phyloP scores from a whole-genome alignment of 35 echinoderm and acorn worm species.

The Lytechinus variegatus region DNA sequence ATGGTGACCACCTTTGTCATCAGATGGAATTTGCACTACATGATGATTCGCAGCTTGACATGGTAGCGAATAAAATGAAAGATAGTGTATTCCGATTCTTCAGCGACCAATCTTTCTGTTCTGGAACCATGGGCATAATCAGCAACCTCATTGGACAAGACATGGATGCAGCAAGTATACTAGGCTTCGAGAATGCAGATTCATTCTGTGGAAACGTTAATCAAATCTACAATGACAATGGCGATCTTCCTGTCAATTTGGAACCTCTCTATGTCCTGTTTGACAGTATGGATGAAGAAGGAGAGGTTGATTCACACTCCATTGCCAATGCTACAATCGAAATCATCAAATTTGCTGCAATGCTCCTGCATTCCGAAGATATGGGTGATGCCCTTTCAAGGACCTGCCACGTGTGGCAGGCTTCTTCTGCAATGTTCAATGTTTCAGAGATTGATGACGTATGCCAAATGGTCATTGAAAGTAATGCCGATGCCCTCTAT shows the following conservation, averaged over 20 bases:
- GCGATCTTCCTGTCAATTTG: background rate
- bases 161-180: background rate
- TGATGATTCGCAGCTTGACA: background rate
- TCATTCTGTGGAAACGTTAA: background rate
- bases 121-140: background rate
- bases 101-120: background rate
- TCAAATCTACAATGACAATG: background rate
- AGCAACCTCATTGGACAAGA: background rate
- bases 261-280: background rate
- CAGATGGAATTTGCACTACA: background rate
- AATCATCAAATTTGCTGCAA: background rate
- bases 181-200: background rate
- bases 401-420: conserved; percentile 26
- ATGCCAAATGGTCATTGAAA: background rate
- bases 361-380: background rate
- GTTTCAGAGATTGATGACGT: background rate
- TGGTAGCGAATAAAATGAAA: background rate
- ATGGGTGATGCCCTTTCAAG: background rate
- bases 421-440: background rate
- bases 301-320: background rate
- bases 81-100: background rate
- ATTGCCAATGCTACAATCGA: background rate
- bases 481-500: background rate
- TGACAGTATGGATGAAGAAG: background rate
- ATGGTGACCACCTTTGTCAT: conserved; percentile 38